phyloP scores from a whole-genome alignment of 2,113 vertebrate species.

The Casuarius casuarius region DNA sequence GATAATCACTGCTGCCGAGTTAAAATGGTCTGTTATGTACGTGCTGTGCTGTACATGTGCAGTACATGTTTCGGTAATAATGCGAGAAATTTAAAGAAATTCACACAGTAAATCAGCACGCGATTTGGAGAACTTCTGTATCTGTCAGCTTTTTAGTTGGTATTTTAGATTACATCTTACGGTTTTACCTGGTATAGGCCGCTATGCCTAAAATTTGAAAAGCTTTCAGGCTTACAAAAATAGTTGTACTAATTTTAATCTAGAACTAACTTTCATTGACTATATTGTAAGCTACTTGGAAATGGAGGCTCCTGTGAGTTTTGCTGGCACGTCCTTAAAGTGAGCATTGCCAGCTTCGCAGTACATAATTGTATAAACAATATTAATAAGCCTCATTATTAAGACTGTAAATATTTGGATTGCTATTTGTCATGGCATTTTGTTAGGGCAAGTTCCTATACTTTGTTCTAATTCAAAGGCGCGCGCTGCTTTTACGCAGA shows the following conservation, averaged over 20 bases:
- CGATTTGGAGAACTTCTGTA: background rate
- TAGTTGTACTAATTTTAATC: background rate
- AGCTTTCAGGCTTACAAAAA: background rate
- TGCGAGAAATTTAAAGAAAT: background rate
- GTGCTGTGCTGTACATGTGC: background rate
- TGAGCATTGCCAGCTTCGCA: slow-evolving; percentile 11
- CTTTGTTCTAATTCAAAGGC: background rate
- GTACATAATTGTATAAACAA: slow-evolving; percentile 9
- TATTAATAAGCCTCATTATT: slow-evolving; percentile 23
- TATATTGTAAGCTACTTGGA: slow-evolving; percentile 43
- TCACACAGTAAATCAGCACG: background rate
- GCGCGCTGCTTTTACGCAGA: slow-evolving; percentile 13
- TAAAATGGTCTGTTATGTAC: background rate
- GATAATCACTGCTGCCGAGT: background rate
- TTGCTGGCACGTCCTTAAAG: background rate
- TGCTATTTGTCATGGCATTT: background rate
- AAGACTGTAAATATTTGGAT: slow-evolving; percentile 23
- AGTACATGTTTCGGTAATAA: background rate
- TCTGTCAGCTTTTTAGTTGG: background rate
- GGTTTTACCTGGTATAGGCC: background rate
- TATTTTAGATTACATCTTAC: background rate
- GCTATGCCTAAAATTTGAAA: background rate
- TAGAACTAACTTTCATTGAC: background rate
- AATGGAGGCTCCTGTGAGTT: slow-evolving; percentile 19
- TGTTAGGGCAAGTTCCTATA: background rate